Evolutionary conservation across 2,888 invertebrate genomes (phyloP), one percentile per base, ranked within the genome.

Genomic region (Oligia fasciuncula): DNA sequence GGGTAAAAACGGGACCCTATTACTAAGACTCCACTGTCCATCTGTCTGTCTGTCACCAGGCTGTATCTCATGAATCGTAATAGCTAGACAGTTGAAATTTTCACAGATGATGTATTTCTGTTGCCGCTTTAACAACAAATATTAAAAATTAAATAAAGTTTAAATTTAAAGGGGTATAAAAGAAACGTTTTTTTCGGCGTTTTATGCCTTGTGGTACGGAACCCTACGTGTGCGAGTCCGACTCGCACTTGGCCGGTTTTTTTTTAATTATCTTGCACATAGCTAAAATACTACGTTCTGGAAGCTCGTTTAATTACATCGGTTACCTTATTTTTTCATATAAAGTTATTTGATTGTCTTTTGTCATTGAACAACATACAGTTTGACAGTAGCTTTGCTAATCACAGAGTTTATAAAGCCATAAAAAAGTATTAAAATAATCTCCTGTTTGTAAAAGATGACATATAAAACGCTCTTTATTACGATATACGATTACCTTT

Each of bases 221-320:
- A 40, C 5, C 6, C 40, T 40, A 5, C 40, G 40, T 40, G 40
- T 40, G 5, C 40, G 40, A 40, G 5, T 40, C 40, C 0, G 40
- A 40, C 40, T 40, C 0, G 5, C 40, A 40, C 5, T 40, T 40
- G 40, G 5, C 40, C 5, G 5, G 40, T 40, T 40, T 40, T 80
- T 62, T 62, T 63, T 76, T 49, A 17, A 78, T 84, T 68, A 40
- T 46, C 23, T 71, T 23, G 57, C 11, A 57, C 23, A 23, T 11
- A 11, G 57, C 11, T 29, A 63, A 63, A 63, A 35, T 3, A 63
- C 29, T 63, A 35, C 9, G 19, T 40, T 40, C 9, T 40, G 19
- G 40, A 40, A 23, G 65, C 19, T 11, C 17, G 6, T 35, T 63
- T 35, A 17, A 29, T 62, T 29, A 62, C 6, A 63, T 9, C 3